Evolutionary conservation across 2,113 vertebrate species (phyloP).

Genomic region (Xyliphius kryptos): DNA sequence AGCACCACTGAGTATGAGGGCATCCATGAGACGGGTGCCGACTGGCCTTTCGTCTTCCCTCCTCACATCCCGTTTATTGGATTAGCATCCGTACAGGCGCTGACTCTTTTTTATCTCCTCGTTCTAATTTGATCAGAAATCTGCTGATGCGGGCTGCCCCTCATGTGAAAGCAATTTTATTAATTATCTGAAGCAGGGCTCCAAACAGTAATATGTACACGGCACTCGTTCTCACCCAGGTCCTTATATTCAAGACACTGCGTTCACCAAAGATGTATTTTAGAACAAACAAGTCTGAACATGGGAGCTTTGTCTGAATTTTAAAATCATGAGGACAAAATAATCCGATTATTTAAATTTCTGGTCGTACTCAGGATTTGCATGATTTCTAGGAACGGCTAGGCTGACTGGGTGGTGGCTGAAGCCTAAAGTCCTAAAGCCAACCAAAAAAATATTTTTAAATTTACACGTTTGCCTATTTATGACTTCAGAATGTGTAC

Average conservation of each 20-base stretch:
- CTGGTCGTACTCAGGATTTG: background rate
- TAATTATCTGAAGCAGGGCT: conserved; percentile 44
- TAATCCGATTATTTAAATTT: background rate
- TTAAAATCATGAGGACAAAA: too few relatives aligned
- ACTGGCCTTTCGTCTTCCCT: conserved; percentile 44
- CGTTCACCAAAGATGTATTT: too few relatives aligned
- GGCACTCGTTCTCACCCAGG: conserved; percentile 38
- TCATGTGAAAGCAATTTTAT: conserved; percentile 85
- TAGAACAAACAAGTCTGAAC: too few relatives aligned
- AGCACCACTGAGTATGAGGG: conserved; percentile 30
- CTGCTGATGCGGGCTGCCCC: conserved; percentile 69
- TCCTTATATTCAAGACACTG: background rate
- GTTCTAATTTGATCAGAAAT: conserved; percentile 79
- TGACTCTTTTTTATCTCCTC: conserved; percentile 53
- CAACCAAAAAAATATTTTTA: too few relatives aligned
- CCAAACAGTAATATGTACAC: conserved; percentile 40
- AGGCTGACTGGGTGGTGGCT: too few relatives aligned
- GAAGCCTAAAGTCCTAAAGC: too few relatives aligned
- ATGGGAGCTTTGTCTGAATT: too few relatives aligned
- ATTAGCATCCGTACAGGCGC: conserved; percentile 72
- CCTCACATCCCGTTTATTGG: conserved; percentile 63
- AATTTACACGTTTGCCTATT: too few relatives aligned
- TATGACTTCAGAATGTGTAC: too few relatives aligned
- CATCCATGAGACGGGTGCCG: conserved; percentile 41
- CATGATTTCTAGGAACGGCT: too few relatives aligned